phyloP scores from a whole-genome alignment of 1,140 invertebrate species.

The Drosophila kikkawai region DNA sequence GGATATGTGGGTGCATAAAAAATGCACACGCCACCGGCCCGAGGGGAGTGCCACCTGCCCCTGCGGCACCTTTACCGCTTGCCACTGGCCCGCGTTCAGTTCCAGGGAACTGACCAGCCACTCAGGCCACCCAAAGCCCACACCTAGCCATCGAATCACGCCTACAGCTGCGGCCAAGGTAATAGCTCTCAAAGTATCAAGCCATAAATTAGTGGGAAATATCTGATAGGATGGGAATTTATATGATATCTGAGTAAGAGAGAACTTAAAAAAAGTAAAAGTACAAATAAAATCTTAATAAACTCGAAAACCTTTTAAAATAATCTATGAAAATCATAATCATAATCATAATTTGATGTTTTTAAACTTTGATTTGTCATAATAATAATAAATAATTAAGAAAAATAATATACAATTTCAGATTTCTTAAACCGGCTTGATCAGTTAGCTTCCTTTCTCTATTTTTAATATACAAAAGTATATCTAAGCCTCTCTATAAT shows the following conservation, averaged over 20 bases:
- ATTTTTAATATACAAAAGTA: background rate
- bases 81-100: conserved; percentile 17
- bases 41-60: conserved; percentile 45
- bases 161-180: conserved; percentile 28
- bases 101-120: conserved; percentile 63
- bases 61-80: conserved; percentile 26
- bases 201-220: background rate
- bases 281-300: background rate
- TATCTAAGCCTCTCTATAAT: background rate
- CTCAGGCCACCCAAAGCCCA: conserved; percentile 12
- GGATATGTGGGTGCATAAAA: conserved; percentile 79
- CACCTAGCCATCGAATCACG: conserved; percentile 5
- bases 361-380: too few species aligned
- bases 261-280: background rate
- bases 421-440: too few species aligned
- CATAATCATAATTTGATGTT: background rate
- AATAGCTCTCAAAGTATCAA: background rate
- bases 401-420: too few species aligned
- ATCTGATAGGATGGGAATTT: too few species aligned
- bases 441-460: too few species aligned
- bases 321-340: too few species aligned
- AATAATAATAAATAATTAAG: background rate
- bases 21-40: conserved; percentile 58
- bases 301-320: too few species aligned
- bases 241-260: background rate